A percentile compares a stretch with the other conserved stretches of the same genome.
Evolutionary conservation across 2,113 vertebrate species (phyloP).

Genomic region (Oreotrochilus melanogaster): DNA sequence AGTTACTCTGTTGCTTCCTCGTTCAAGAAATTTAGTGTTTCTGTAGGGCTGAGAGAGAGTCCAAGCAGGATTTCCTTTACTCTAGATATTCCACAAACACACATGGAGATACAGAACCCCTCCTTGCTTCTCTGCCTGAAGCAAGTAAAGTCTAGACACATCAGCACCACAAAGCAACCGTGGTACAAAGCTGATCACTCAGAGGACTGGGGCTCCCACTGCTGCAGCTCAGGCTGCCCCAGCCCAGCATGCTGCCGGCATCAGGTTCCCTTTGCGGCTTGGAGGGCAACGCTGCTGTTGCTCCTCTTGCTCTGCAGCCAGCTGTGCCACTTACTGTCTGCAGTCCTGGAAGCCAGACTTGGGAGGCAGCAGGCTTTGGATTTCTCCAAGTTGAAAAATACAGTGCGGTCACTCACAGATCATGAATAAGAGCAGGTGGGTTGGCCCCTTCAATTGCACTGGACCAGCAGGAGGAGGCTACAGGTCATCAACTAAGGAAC

Average conservation of each 20-base stretch:
- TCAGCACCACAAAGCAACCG: not conserved
- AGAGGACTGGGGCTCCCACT: not conserved
- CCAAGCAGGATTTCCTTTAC: not conserved
- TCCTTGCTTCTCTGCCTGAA: not conserved
- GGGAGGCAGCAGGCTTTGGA: not conserved
- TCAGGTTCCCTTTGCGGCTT: not conserved
- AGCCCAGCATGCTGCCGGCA: not conserved
- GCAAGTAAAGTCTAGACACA: not conserved
- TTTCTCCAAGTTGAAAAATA: not conserved
- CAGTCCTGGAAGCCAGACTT: not conserved
- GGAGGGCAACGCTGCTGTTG: not conserved
- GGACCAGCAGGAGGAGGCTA: not conserved
- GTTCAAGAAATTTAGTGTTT: not conserved
- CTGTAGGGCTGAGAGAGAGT: not conserved
- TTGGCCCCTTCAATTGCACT: not conserved
- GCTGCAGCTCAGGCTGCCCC: not conserved
- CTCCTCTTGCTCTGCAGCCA: not conserved
- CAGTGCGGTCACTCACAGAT: not conserved
- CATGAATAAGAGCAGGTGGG: not conserved
- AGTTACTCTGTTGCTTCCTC: not conserved
- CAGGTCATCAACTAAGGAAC: not conserved
- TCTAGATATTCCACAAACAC: not conserved
- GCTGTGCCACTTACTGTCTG: not conserved
- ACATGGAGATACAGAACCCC: not conserved
- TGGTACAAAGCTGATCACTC: not conserved